Evolutionary conservation across 2,113 vertebrate species (phyloP), one percentile per base, ranked within the genome.

Genomic region (Paraplagusia blochii): DNA sequence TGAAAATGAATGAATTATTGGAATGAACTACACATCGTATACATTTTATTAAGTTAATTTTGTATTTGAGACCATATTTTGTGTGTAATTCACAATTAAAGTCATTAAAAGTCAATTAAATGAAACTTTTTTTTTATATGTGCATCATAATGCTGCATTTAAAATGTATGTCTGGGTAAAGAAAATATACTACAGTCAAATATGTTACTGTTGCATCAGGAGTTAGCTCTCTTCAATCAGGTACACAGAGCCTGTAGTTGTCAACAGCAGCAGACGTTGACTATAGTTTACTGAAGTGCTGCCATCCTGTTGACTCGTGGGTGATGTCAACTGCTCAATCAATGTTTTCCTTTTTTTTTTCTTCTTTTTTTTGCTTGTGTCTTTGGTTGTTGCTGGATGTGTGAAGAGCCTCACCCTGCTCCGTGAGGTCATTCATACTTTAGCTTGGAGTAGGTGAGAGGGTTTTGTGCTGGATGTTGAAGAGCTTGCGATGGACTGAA

Each of bases 241-340:
- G 47, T 53, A 15, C 49, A 49, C 50, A 44, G 69, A 63, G 48
- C 66, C 69, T 75, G 73, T 73, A 5, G 59, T 49, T 61, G 48
- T 58, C 52, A 71, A 16, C 67, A 50, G 74, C 49, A 66, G 47
- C 48, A 34, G 51, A 58, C 53, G 39, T 36, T 50, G 34, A 38
- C 60, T 63, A 55, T 76, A 74, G 50, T 40, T 49, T 48, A 44
- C 62, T 53, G 69, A 70, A 79, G 53, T 3, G 33, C 36, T 53
- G 62, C 58, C 73, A 78, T 9, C 38, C 38, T 72, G 70, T 81
- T 86, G 82, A 87, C 85, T 79, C 83, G 73, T 77, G 53, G 68
- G 67, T 57, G 66, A 46, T 22, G 60, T 62, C 68, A 72, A 53
- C 61, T 44, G 53, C 69, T 85, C 77, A 75, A 76, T 81, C 73